Evolutionary conservation across 64 coral and sea anemone genomes (phyloP).

Genomic region (Montipora foliosa): DNA sequence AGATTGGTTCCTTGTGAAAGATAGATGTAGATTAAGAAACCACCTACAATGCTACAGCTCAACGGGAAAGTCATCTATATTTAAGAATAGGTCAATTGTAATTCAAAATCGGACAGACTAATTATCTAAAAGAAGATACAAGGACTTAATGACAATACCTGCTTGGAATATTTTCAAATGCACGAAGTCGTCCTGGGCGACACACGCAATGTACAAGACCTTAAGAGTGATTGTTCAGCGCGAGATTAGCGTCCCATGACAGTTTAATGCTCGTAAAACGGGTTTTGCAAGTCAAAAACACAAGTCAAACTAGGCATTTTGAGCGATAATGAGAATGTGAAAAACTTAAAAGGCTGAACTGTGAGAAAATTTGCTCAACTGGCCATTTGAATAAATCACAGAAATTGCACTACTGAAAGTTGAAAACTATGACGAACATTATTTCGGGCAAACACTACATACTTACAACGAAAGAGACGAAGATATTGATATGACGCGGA

Average conservation of each 20-base stretch:
- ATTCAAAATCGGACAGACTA: background rate
- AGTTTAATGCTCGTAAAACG: background rate
- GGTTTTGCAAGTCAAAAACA: background rate
- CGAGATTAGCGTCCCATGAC: background rate
- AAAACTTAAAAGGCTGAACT: too few species aligned
- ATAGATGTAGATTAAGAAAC: too few species aligned
- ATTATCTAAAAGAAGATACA: background rate
- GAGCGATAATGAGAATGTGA: too few species aligned
- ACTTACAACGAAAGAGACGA: background rate
- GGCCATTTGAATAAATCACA: too few species aligned
- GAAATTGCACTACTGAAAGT: too few species aligned
- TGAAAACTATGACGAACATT: background rate
- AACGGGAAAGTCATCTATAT: background rate
- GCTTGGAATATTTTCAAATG: constrained; percentile 1
- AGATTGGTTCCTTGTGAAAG: too few species aligned
- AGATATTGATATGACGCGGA: background rate
- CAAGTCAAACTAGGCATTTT: background rate
- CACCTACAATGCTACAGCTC: background rate
- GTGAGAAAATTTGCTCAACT: too few species aligned
- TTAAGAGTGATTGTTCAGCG: background rate
- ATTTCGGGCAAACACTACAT: background rate
- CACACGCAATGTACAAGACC: background rate
- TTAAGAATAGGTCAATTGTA: background rate
- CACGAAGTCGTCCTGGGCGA: background rate
- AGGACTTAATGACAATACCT: background rate